A percentile compares a stretch with the other conserved stretches of the same genome.
phyloP scores from a whole-genome alignment of 2,888 invertebrate genomes.

The Epistrophe eligans region DNA sequence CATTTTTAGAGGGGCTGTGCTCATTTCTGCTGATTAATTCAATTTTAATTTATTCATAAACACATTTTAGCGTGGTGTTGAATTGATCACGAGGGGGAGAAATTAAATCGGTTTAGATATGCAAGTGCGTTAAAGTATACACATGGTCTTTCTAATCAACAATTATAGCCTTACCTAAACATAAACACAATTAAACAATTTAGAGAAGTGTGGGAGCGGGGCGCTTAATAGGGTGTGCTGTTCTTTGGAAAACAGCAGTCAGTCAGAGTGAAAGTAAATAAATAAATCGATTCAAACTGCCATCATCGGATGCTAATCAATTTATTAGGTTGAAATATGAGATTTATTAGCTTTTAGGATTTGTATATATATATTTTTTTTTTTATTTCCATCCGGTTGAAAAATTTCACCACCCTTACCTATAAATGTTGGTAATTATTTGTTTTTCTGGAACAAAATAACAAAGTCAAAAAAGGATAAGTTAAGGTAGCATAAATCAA shows the following conservation, averaged over 20 bases:
- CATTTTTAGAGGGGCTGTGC: neutral
- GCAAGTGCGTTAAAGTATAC: neutral
- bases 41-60: conserved; percentile 10
- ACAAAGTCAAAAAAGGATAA: too few species aligned
- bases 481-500: too few species aligned
- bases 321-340: conserved; percentile 19
- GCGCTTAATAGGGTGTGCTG: neutral
- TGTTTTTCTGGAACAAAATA: too few species aligned
- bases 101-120: neutral
- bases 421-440: too few species aligned
- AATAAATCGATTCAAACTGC: conserved; percentile 6
- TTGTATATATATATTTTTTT: neutral
- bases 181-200: conserved; percentile 3
- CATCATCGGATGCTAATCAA: neutral
- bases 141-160: neutral
- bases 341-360: conserved; percentile 6
- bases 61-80: neutral
- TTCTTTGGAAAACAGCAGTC: neutral
- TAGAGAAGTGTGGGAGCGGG: neutral
- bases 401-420: neutral
- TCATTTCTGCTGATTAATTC: neutral
- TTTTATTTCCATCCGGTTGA: neutral
- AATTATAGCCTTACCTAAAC: neutral
- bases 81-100: neutral
- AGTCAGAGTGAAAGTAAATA: neutral